Evolutionary conservation across 2,113 vertebrate genomes (phyloP).

Genomic region (Boulengeromyrus knoepffleri): DNA sequence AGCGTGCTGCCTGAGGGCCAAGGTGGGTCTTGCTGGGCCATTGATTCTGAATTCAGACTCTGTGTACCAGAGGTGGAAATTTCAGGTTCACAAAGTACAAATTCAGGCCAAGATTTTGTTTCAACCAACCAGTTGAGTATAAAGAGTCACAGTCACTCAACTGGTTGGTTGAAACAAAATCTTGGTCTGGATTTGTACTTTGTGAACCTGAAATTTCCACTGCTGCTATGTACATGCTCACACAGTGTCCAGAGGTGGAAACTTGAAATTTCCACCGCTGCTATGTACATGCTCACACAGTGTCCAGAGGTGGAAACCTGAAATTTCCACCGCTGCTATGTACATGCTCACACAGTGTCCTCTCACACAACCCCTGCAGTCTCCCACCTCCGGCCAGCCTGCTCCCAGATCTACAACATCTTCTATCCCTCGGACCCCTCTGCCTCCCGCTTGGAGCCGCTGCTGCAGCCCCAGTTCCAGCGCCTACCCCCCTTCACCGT

Average conservation of each 20-base stretch:
- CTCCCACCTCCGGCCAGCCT: slow-evolving; percentile 62
- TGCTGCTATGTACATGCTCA: neutral
- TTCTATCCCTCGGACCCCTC: slow-evolving; percentile 89
- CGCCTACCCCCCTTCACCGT: slow-evolving; percentile 78
- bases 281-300: neutral
- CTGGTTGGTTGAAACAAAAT: neutral
- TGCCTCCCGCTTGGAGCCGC: slow-evolving; percentile 85
- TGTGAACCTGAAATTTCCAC: neutral
- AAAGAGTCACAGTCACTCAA: neutral
- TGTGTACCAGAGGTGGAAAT: neutral
- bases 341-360: neutral
- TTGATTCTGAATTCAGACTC: neutral
- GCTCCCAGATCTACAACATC: slow-evolving; percentile 89
- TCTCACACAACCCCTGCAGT: slow-evolving; percentile 22
- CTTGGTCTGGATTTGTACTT: neutral
- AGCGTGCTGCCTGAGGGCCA: slow-evolving; percentile 82
- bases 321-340: neutral
- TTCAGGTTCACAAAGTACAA: neutral
- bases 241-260: neutral
- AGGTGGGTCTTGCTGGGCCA: slow-evolving; percentile 53
- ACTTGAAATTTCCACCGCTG: neutral
- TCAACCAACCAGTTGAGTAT: neutral
- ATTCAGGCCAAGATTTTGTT: neutral
- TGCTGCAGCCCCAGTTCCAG: slow-evolving; percentile 80
- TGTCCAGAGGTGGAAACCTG: neutral